phyloP scores from a whole-genome alignment of 2,888 invertebrate species.

The Pasiphila rectangulata region DNA sequence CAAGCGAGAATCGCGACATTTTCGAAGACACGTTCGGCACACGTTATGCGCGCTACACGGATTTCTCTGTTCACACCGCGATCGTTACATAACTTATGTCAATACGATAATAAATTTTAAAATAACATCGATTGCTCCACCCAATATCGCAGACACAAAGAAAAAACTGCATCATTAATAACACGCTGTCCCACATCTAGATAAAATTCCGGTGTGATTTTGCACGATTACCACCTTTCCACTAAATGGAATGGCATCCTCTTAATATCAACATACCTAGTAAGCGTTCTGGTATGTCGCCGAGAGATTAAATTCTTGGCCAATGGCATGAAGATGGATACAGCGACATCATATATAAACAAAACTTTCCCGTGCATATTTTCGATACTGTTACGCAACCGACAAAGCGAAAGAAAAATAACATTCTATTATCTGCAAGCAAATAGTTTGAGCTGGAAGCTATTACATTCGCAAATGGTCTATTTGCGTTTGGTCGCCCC shows the following conservation, averaged over 20 bases:
- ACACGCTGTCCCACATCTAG: conserved; percentile 45
- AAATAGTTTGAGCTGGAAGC: conserved; percentile 25
- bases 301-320: conserved; percentile 43
- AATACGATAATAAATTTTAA: conserved; percentile 54
- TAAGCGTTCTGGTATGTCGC: conserved; percentile 50
- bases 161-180: conserved; percentile 50
- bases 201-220: conserved; percentile 56
- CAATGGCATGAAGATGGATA: conserved; percentile 35
- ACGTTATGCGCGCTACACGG: conserved; percentile 35
- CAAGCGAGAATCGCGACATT: conserved; percentile 16
- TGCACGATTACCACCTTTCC: conserved; percentile 38
- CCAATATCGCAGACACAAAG: conserved; percentile 42
- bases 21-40: conserved; percentile 23
- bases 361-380: conserved; percentile 27
- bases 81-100: conserved; percentile 49
- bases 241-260: conserved; percentile 39
- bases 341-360: conserved; percentile 38
- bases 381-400: conserved; percentile 18
- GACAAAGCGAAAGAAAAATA: conserved; percentile 16
- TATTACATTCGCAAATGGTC: conserved; percentile 42
- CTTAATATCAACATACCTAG: conserved; percentile 43
- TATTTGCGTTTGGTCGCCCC: conserved; percentile 41
- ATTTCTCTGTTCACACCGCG: conserved; percentile 44
- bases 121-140: conserved; percentile 49
- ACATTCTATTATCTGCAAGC: conserved; percentile 20